Evolutionary conservation across 2,888 invertebrate species (phyloP).

Genomic region (Pandemis corylana): DNA sequence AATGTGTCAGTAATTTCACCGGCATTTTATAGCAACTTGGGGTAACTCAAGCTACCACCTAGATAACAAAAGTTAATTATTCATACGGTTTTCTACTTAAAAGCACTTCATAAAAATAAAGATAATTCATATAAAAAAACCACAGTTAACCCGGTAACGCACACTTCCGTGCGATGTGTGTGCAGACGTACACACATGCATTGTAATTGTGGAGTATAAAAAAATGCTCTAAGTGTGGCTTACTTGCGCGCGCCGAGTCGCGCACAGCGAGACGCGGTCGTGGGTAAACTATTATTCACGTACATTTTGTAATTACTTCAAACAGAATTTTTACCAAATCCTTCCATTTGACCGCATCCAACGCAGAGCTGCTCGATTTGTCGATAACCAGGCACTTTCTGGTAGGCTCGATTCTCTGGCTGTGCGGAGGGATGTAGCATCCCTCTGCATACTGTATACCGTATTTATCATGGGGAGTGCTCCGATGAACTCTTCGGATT

Average conservation of each 20-base stretch:
- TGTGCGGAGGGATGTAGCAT: too few species aligned
- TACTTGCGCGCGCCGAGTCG: slow-evolving; percentile 74
- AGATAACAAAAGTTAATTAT: slow-evolving; percentile 12
- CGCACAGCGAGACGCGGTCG: slow-evolving; percentile 56
- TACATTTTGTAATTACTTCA: too few species aligned
- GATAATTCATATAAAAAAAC: slow-evolving; percentile 32
- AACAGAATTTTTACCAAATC: too few species aligned
- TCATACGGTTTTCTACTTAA: slow-evolving; percentile 1
- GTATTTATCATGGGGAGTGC: too few species aligned
- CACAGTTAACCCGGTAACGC: slow-evolving; percentile 54
- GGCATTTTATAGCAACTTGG: too few species aligned
- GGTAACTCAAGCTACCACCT: background rate
- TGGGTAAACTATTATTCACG: slow-evolving; percentile 18
- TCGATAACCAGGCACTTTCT: too few species aligned
- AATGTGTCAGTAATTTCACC: too few species aligned
- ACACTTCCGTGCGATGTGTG: slow-evolving; percentile 39
- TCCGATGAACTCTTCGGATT: too few species aligned
- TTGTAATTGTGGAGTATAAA: slow-evolving; percentile 81
- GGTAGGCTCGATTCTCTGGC: too few species aligned
- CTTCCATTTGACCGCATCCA: too few species aligned
- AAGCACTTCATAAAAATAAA: slow-evolving; percentile 22
- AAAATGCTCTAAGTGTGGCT: slow-evolving; percentile 83
- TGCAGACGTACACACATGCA: slow-evolving; percentile 53
- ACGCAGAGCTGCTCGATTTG: too few species aligned
- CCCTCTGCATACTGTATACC: too few species aligned